Percentiles rank a stretch among this genome's conserved stretches.
Evolutionary conservation across 2,113 vertebrate genomes (phyloP).

Genomic region (Petrocephalus zakoni): DNA sequence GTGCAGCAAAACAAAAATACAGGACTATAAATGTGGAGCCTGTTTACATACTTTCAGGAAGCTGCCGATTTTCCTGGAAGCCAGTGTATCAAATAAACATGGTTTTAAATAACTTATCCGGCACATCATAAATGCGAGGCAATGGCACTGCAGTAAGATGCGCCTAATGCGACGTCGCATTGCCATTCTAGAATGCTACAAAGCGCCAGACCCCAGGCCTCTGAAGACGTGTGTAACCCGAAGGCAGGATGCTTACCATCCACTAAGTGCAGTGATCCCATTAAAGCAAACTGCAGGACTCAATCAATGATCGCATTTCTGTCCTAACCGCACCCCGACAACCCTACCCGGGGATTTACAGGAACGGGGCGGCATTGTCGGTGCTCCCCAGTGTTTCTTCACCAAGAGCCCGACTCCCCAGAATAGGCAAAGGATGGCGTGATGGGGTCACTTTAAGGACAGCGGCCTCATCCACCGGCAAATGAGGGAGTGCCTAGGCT

Average conservation of each 20-base stretch:
- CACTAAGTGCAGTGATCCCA: conserved; percentile 29
- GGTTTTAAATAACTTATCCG: conserved; percentile 30
- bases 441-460: conserved; percentile 9
- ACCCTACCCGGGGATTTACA: conserved; percentile 4
- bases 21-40: conserved; percentile 61
- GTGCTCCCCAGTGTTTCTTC: neutral
- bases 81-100: conserved; percentile 54
- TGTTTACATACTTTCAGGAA: conserved; percentile 53
- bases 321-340: neutral
- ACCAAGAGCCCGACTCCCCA: neutral
- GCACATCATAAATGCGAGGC: conserved; percentile 42
- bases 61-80: conserved; percentile 58
- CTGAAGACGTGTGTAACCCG: neutral
- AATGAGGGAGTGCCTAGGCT: neutral
- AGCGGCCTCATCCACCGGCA: too few species aligned
- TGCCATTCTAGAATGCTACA: conserved; percentile 18
- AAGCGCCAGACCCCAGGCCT: neutral
- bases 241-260: conserved; percentile 20
- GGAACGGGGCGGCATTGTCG: neutral
- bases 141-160: conserved; percentile 43
- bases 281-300: conserved; percentile 20
- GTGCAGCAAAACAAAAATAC: neutral
- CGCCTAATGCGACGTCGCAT: conserved; percentile 36
- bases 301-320: conserved; percentile 27
- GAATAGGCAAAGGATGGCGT: neutral